Conservation (phyloP, 1,140 invertebrate species). For the Aphis gossypii region DNA sequence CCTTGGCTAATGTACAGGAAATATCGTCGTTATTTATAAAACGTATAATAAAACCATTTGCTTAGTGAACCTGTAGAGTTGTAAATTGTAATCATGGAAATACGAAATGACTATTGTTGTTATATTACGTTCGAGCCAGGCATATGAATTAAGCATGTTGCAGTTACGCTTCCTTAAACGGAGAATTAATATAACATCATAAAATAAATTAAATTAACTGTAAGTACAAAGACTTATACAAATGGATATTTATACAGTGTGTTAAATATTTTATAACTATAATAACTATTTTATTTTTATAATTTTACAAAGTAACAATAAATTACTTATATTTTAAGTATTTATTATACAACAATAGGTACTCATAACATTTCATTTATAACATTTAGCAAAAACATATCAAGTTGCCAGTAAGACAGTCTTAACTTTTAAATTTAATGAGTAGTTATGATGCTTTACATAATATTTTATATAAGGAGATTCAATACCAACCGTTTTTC, state of each 20-base stretch:
- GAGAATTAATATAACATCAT: background rate
- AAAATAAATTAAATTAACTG: background rate
- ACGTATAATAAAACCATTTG: background rate
- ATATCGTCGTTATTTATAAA: background rate
- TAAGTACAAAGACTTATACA: background rate
- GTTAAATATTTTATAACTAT: background rate
- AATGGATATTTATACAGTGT: background rate
- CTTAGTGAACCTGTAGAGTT: background rate
- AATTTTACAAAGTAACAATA: background rate
- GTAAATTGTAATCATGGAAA: background rate
- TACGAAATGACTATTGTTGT: background rate
- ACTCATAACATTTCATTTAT: background rate
- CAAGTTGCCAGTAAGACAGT: background rate
- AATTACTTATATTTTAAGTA: background rate
- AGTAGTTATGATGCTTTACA: background rate
- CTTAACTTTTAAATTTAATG: conserved; percentile 9
- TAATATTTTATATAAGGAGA: background rate
- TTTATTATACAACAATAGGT: background rate
- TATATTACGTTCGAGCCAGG: background rate
- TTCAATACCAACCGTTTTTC: background rate
- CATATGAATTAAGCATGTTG: background rate
- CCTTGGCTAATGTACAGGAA: background rate
- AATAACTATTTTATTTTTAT: background rate
- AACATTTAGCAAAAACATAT: background rate
- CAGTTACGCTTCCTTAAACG: background rate